Evolutionary conservation across 2,888 invertebrate genomes (phyloP).

Genomic region (Drosophila subquinaria): DNA sequence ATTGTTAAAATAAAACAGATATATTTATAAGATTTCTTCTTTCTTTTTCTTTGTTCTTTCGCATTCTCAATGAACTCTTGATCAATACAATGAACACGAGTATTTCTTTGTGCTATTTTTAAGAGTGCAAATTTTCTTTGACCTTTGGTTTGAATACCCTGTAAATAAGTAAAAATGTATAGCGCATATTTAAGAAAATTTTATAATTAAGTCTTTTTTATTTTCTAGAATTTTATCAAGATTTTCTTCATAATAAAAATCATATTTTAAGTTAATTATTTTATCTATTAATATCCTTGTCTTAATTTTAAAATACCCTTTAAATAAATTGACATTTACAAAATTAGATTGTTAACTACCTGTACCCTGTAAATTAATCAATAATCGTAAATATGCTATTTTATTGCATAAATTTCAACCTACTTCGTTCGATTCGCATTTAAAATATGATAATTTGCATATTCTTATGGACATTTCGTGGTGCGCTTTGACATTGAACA

Average conservation of each 20-base stretch:
- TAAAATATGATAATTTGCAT: constrained; percentile 55
- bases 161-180: not conserved
- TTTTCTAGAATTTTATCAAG: too few relatives aligned
- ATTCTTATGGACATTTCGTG: constrained; percentile 41
- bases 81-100: not conserved
- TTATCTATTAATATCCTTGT: too few relatives aligned
- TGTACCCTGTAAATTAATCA: not conserved
- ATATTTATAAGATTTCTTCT: not conserved
- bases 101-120: not conserved
- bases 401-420: not conserved
- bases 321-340: not conserved
- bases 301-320: not conserved
- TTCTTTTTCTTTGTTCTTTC: not conserved
- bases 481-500: constrained; percentile 57
- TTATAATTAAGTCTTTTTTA: not conserved
- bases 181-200: not conserved
- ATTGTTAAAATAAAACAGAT: not conserved
- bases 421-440: not conserved
- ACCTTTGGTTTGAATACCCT: not conserved
- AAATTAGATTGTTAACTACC: not conserved
- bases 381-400: too few relatives aligned
- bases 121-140: not conserved
- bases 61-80: not conserved
- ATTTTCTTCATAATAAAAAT: too few relatives aligned
- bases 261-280: too few relatives aligned